These are phyloP conservation scores for Drosophila sucinea DNA, from an alignment of 1,140 invertebrate genomes.

Conservation along the genomic window DNA sequence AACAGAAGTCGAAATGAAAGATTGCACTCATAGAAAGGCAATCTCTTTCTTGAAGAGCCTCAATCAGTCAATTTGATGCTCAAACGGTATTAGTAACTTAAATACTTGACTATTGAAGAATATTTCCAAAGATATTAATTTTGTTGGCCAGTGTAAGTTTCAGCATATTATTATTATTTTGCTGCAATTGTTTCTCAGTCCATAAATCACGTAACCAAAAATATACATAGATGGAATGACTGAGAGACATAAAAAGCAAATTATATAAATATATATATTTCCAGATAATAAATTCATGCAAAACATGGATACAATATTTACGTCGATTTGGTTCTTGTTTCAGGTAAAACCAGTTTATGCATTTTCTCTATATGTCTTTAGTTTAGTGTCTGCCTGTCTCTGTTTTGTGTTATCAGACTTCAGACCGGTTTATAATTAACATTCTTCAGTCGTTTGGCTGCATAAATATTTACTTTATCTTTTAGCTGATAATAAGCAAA, in stretches of 20 bases:
- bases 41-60: too few relatives aligned
- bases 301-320: neutral
- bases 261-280: constrained; percentile 14
- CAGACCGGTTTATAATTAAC: constrained; percentile 45
- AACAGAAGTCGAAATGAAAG: too few relatives aligned
- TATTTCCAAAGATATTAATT: neutral
- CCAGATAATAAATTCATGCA: constrained; percentile 8
- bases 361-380: neutral
- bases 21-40: too few relatives aligned
- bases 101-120: neutral
- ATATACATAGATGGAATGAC: neutral
- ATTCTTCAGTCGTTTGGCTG: constrained; percentile 13
- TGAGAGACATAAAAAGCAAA: neutral
- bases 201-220: constrained; percentile 47
- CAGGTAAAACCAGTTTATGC: constrained; percentile 47
- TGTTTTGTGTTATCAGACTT: constrained; percentile 26
- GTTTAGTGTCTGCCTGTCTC: neutral
- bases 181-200: neutral
- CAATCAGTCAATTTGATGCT: too few relatives aligned
- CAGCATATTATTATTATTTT: constrained; percentile 20
- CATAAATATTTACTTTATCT: constrained; percentile 31
- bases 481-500: constrained; percentile 43
- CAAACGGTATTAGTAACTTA: too few relatives aligned
- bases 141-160: constrained; percentile 29
- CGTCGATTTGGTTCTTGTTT: constrained; percentile 30